Base-by-base conservation (phyloP, 2,113 vertebrate genomes). In the Dromaius novaehollandiae region DNA sequence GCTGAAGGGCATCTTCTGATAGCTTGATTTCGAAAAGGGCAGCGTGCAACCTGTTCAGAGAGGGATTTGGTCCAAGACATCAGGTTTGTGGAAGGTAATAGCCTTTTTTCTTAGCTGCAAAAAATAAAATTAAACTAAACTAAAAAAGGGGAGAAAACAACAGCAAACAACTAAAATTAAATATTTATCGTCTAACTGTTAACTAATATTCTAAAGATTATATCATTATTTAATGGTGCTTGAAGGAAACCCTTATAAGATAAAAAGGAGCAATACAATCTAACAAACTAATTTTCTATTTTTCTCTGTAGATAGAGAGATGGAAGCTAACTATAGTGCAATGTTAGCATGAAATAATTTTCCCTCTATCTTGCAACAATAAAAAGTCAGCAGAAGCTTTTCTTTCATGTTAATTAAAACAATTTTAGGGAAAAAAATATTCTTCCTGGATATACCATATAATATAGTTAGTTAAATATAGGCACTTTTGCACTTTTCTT, bases 1-100 rank as follows among this genome's bases (percentile, higher is more conserved):
- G 92, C 97, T 97, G 96, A 98, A 98, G 98, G 98, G 96, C 98
- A 98, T 97, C 94, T 97, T 94, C 95, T 93, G 96, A 97, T 88
- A 96, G 97, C 96, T 97, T 97, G 97, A 97, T 98, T 98, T 88
- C 97, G 90, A 98, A 98, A 98, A 97, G 98, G 98, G 98, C 98
- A 98, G 95, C 80, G 7, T 96, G 97, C 98, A 98, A 98, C 91
- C 95, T 94, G 97, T 97, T 96, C 97, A 95, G 95, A 94, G 94
- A 82, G 68, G 97, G 97, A 97, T 98, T 97, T 97, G 98, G 98
- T 98, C 98, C 94, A 91, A 85, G 91, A 92, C 90, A 92, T 86
- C 88, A 93, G 87, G 91, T 97, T 97, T 95, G 96, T 98, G 96
- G 97, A 98, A 98, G 98, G 98, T 98, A 96, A 94, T 85, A 91